phyloP scores from a whole-genome alignment of 2,797 vertebrate genomes.

The Centropyge bicolor region DNA sequence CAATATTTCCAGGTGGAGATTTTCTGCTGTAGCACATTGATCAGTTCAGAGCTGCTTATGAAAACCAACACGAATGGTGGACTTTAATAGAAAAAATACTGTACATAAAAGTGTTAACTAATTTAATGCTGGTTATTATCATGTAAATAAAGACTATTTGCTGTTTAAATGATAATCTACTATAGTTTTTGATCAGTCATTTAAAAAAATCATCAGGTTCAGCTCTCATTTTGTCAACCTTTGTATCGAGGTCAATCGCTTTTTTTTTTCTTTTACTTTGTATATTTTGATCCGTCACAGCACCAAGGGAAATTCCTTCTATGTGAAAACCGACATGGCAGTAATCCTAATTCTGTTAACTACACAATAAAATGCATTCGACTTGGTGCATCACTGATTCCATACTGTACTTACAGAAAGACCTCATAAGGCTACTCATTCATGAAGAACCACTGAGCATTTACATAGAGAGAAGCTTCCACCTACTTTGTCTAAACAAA shows the following conservation, averaged over 20 bases:
- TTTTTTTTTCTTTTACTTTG: background rate
- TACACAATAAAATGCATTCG: background rate
- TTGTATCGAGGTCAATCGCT: background rate
- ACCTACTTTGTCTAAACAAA: slow-evolving; percentile 29
- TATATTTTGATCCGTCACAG: no score
- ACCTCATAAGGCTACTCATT: slow-evolving; percentile 1
- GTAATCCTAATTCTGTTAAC: background rate
- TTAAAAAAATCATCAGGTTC: background rate
- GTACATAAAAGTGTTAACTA: background rate
- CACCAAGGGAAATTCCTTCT: background rate
- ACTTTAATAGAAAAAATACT: background rate
- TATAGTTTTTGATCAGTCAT: background rate
- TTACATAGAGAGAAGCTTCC: slow-evolving; percentile 9
- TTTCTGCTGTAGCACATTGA: slow-evolving; percentile 12
- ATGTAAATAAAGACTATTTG: background rate
- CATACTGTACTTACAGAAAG: slow-evolving; percentile 1
- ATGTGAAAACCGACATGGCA: background rate
- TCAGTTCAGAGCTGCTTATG: background rate
- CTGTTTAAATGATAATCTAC: background rate
- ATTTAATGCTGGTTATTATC: background rate
- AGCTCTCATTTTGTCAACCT: background rate
- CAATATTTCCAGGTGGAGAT: slow-evolving; percentile 2
- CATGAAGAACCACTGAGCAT: slow-evolving; percentile 7
- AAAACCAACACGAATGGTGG: background rate
- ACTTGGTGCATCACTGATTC: slow-evolving; percentile 1